These are phyloP conservation scores for Sesamia inferens DNA, from an alignment of 2,888 invertebrate species.

Conservation along the genomic window DNA sequence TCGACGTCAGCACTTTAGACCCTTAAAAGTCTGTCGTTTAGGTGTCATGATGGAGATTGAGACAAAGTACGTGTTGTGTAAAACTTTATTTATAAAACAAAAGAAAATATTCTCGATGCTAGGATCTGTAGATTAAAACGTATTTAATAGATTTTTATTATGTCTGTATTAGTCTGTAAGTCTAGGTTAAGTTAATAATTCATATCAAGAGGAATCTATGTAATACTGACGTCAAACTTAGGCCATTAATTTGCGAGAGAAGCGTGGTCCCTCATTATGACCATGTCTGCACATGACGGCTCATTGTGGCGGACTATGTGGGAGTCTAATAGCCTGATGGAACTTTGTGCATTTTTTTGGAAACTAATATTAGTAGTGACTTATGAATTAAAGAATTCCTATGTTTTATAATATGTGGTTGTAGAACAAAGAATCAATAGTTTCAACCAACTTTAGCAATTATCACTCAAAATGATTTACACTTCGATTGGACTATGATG, in stretches of 20 bases:
- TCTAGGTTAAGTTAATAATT: slow-evolving; percentile 41
- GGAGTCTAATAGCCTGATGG: slow-evolving; percentile 19
- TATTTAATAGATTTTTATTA: not conserved
- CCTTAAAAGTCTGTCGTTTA: slow-evolving; percentile 12
- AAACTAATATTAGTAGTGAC: slow-evolving; percentile 14
- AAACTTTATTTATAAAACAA: not conserved
- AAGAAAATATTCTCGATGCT: not conserved
- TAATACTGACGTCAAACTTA: slow-evolving; percentile 50
- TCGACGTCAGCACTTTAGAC: slow-evolving; percentile 30
- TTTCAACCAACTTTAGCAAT: slow-evolving; percentile 17
- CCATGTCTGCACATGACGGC: slow-evolving; percentile 31
- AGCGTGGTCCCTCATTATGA: slow-evolving; percentile 31
- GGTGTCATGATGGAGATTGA: slow-evolving; percentile 9
- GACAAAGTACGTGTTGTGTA: not conserved
- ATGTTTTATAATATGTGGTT: not conserved
- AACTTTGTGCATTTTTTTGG: slow-evolving; percentile 19
- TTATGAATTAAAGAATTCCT: slow-evolving; percentile 10
- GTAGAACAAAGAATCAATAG: not conserved
- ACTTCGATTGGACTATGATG: slow-evolving; percentile 36
- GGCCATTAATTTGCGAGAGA: slow-evolving; percentile 43
- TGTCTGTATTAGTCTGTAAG: not conserved
- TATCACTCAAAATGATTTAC: slow-evolving; percentile 18
- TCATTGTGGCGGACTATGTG: slow-evolving; percentile 15
- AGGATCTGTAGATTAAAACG: not conserved
- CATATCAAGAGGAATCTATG: slow-evolving; percentile 17